Base-by-base conservation (phyloP, 37 sponge, comb jelly and placozoan genomes). In the Beroe forskalii region DNA sequence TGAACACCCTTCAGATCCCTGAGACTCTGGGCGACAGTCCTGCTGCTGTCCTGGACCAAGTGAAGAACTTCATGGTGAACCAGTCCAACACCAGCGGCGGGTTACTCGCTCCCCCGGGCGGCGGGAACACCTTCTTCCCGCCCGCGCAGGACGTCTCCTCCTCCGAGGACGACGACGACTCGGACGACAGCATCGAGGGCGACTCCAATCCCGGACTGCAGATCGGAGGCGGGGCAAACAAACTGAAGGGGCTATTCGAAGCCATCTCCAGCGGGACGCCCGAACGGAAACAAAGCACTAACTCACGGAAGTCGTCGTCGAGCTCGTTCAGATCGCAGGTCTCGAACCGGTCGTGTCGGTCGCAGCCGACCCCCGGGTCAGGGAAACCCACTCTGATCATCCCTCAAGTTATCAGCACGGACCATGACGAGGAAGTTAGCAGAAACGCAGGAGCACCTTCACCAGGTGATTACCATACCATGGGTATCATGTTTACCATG, bases 11-110 rank as follows among this genome's bases (percentile, higher is more conserved):
- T 36, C 38, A 69, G 72, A 69, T 69, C 36, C 72, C 72, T 20
- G 72, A 69, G 32, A 69, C 72, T 14, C 72, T 69, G 6, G 72
- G 72, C 9, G 72, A 69, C 17, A 69, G 72, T 17, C 72, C 72
- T 32, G 72, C 72, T 20, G 72, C 72, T 14, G 72, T 69, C 0
- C 38, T 69, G 38, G 72, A 69, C 72, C 72, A 69, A 33, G 72
- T 69, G 19, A 69, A 69, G 72, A 69, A 69, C 72, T 69, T 69
- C 72, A 69, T 69, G 72, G 72, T 69, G 2, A 69, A 69, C 38
- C 72, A 69, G 38, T 32, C 72, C 38, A 69, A 32, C 38, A 69
- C 72, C 1, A 69, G 72, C 17, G 72, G 72, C 19, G 72, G 72
- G 4, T 17, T 69, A 17, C 72, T 69, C 38, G 72, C 72, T 36